Evolutionary conservation across 1,140 invertebrate species (phyloP).

Genomic region (Pygmarrhopalites habei): DNA sequence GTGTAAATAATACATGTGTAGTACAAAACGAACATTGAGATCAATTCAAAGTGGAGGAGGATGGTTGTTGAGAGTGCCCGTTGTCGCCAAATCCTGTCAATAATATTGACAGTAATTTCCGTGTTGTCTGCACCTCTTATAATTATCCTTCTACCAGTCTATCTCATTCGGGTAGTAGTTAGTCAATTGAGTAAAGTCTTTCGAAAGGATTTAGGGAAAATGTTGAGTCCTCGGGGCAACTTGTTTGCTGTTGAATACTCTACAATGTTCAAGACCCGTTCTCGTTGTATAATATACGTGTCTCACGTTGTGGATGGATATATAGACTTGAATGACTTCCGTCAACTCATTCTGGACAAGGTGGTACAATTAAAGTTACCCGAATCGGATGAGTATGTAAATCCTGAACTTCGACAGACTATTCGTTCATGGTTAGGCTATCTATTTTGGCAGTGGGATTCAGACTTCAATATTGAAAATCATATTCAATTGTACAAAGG

Average conservation of each 20-base stretch:
- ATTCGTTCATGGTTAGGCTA: constrained; percentile 27
- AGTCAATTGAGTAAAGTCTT: neutral
- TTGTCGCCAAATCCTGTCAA: neutral
- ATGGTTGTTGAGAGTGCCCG: too few species aligned
- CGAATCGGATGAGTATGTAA: neutral
- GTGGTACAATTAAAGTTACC: neutral
- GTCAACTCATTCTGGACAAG: neutral
- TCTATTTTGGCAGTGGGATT: constrained; percentile 35
- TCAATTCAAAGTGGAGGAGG: too few species aligned
- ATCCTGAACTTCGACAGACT: constrained; percentile 33
- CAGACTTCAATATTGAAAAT: constrained; percentile 19
- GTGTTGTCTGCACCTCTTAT: neutral
- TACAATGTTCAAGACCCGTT: neutral
- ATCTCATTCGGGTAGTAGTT: neutral
- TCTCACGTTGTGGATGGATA: neutral
- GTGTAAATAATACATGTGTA: too few species aligned
- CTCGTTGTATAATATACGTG: constrained; percentile 1
- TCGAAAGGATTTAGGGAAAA: neutral
- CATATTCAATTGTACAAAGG: constrained; percentile 19
- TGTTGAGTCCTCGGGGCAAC: neutral
- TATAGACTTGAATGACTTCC: neutral
- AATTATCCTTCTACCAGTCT: constrained; percentile 1
- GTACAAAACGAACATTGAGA: too few species aligned
- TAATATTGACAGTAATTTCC: neutral
- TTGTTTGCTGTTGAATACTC: constrained; percentile 3